A percentile compares a stretch with the other conserved stretches of the same genome.
Conservation (phyloP, 2,888 invertebrate genomes). For the Cotesia congregata region DNA sequence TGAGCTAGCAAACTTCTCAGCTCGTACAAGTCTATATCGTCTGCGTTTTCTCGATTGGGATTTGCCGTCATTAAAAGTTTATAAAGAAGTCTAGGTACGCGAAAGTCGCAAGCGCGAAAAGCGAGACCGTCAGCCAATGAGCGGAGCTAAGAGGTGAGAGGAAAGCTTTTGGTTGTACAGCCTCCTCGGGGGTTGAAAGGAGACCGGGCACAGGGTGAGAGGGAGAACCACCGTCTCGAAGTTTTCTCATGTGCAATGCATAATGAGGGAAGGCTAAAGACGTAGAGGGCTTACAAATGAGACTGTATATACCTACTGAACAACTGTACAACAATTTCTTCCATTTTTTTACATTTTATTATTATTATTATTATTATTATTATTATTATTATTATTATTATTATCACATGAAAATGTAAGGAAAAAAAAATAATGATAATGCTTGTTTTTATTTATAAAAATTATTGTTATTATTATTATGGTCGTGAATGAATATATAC, state of each 20-base stretch:
- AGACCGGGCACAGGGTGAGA: slow-evolving; percentile 32
- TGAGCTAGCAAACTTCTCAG: slow-evolving; percentile 44
- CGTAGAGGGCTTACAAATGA: slow-evolving; percentile 68
- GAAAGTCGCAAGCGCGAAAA: slow-evolving; percentile 53
- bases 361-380: too few relatives aligned
- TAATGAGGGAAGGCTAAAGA: slow-evolving; percentile 67
- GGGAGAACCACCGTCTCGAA: slow-evolving; percentile 56
- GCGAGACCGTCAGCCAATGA: slow-evolving; percentile 38
- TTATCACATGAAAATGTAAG: too few relatives aligned
- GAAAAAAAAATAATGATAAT: too few relatives aligned
- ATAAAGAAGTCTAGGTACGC: slow-evolving; percentile 66
- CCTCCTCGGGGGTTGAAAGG: slow-evolving; percentile 30
- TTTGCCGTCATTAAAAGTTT: slow-evolving; percentile 71
- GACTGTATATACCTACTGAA: slow-evolving; percentile 44
- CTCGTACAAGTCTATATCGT: slow-evolving; percentile 25
- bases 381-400: too few relatives aligned
- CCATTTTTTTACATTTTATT: background rate
- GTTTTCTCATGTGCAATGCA: slow-evolving; percentile 71
- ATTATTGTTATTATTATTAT: too few relatives aligned
- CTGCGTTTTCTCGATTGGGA: slow-evolving; percentile 63
- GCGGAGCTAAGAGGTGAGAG: slow-evolving; percentile 40
- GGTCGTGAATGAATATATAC: too few relatives aligned
- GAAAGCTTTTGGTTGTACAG: slow-evolving; percentile 28
- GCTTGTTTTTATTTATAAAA: too few relatives aligned
- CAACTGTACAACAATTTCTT: slow-evolving; percentile 30